Evolutionary conservation across 2,888 invertebrate species (phyloP).

Genomic region (Hyppa rectilinea): DNA sequence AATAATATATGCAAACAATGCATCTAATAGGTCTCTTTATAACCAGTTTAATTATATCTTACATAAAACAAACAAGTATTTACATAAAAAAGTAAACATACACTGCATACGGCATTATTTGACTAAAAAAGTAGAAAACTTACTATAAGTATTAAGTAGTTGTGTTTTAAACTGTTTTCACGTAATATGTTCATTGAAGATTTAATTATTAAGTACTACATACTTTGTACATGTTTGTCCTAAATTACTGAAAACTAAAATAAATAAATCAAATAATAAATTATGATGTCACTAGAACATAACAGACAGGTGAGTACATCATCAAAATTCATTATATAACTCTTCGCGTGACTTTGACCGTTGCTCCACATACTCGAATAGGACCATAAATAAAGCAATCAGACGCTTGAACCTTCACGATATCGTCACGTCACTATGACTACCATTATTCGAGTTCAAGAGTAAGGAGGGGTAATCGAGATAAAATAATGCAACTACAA

Average conservation of each 20-base stretch:
- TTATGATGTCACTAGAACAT: neutral
- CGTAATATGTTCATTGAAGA: conserved; percentile 7
- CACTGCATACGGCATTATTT: conserved; percentile 9
- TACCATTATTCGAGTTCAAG: neutral
- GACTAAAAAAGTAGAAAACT: conserved; percentile 42
- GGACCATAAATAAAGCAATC: conserved; percentile 6
- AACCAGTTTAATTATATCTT: conserved; percentile 34
- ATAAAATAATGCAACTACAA: neutral
- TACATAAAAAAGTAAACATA: conserved; percentile 44
- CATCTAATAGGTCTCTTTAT: conserved; percentile 23
- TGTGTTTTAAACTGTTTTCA: conserved; percentile 29
- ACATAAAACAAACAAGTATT: conserved; percentile 58
- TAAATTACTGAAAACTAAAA: neutral
- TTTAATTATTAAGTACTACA: neutral
- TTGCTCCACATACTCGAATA: conserved; percentile 27
- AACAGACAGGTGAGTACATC: conserved; percentile 2
- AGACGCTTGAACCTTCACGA: conserved; percentile 16
- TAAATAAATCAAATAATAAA: neutral
- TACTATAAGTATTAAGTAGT: conserved; percentile 7
- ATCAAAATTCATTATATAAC: conserved; percentile 40
- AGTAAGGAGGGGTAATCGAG: neutral
- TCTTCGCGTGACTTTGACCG: conserved; percentile 52
- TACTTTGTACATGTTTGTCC: neutral
- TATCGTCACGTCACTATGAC: conserved; percentile 31
- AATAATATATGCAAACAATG: conserved; percentile 20